phyloP scores from a whole-genome alignment of 2,113 vertebrate genomes.

The Amblyopsis rosae region DNA sequence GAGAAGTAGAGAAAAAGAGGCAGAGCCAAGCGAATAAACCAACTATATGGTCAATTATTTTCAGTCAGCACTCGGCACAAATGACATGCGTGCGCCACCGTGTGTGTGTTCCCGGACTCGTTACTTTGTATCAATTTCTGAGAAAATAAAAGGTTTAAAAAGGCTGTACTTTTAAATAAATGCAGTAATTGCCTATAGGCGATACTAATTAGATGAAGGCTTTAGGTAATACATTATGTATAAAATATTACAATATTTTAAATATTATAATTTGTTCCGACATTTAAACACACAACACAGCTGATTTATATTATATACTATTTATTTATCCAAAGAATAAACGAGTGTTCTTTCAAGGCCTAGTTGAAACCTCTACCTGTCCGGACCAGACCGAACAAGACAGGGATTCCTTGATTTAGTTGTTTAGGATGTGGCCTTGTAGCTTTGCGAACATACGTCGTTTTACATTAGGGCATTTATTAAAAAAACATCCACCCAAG shows the following conservation, averaged over 20 bases:
- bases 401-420: conserved; percentile 7
- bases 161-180: too few species aligned
- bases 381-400: neutral
- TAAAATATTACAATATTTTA: neutral
- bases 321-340: neutral
- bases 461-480: neutral
- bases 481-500: neutral
- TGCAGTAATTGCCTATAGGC: too few species aligned
- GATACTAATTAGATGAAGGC: too few species aligned
- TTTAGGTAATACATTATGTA: neutral
- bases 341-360: neutral
- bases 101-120: too few species aligned
- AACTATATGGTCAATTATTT: too few species aligned
- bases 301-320: neutral
- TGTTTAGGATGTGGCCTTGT: conserved; percentile 3
- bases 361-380: neutral
- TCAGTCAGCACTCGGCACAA: too few species aligned
- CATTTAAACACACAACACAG: too few species aligned
- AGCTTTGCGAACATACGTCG: neutral
- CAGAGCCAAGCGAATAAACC: conserved; percentile 27
- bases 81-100: too few species aligned
- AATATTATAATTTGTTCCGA: too few species aligned
- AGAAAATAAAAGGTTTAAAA: too few species aligned
- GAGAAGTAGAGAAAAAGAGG: conserved; percentile 57
- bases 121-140: too few species aligned